These are phyloP conservation scores for Frieseomelitta varia DNA, from an alignment of 1,140 invertebrate species.

Conservation along the genomic window DNA sequence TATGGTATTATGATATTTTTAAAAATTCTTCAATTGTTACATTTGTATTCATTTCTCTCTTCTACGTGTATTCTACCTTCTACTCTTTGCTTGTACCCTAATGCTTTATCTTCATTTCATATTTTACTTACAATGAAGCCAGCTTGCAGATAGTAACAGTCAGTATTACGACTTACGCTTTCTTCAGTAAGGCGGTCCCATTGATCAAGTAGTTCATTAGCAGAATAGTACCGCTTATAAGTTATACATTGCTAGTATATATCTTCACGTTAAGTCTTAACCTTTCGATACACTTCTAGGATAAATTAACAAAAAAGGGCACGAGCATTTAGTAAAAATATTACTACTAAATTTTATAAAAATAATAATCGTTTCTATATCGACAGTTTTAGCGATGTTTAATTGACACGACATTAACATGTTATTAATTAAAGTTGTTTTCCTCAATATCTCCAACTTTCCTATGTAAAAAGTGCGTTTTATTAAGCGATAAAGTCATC, in stretches of 20 bases:
- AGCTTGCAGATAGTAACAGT: neutral
- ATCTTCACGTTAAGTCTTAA: neutral
- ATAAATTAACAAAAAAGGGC: neutral
- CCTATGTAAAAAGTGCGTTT: too few relatives aligned
- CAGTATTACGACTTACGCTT: slow-evolving; percentile 2
- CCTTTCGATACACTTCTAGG: neutral
- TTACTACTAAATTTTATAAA: too few relatives aligned
- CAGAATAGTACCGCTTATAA: slow-evolving; percentile 10
- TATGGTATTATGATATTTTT: neutral
- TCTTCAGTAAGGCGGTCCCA: neutral
- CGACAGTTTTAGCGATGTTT: too few relatives aligned
- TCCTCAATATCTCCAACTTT: too few relatives aligned
- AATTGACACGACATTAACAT: too few relatives aligned
- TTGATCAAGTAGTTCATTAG: slow-evolving; percentile 5
- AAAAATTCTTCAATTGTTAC: neutral
- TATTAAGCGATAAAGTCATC: too few relatives aligned
- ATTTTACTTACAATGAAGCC: neutral
- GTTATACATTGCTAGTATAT: neutral
- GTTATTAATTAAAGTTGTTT: too few relatives aligned
- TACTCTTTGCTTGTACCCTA: neutral
- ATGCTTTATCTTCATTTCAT: neutral
- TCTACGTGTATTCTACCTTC: neutral
- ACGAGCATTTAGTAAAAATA: neutral
- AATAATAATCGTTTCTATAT: too few relatives aligned
- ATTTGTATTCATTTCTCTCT: neutral